Evolutionary conservation across 2,888 invertebrate genomes (phyloP).

Genomic region (Apamea epomidion): DNA sequence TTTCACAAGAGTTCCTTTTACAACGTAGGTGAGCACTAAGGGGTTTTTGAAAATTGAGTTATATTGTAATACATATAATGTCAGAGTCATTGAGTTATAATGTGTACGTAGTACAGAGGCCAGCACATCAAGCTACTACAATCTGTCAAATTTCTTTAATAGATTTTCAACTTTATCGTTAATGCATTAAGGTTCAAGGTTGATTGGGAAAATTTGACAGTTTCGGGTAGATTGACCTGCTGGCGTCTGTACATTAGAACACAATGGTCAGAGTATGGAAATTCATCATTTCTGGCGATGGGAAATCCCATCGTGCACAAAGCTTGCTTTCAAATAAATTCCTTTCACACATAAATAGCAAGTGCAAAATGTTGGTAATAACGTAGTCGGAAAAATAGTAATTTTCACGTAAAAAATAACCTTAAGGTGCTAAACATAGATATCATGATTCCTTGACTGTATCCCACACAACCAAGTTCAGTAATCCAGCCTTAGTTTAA

Average conservation of each 20-base stretch:
- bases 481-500: not conserved
- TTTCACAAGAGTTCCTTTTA: not conserved
- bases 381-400: not conserved
- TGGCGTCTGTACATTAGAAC: too few relatives aligned
- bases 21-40: not conserved
- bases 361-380: too few relatives aligned
- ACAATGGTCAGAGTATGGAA: not conserved
- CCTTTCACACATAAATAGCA: not conserved
- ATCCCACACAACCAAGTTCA: not conserved
- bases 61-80: too few relatives aligned
- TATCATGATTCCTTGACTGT: not conserved
- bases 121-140: too few relatives aligned
- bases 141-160: too few relatives aligned
- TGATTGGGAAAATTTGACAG: too few relatives aligned
- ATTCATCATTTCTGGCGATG: not conserved
- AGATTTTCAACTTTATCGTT: too few relatives aligned
- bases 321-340: not conserved
- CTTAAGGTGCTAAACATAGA: not conserved
- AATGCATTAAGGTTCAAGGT: too few relatives aligned
- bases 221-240: too few relatives aligned
- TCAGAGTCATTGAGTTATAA: too few relatives aligned
- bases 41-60: not conserved
- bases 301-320: not conserved
- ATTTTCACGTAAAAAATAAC: not conserved
- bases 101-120: too few relatives aligned